Conservation (phyloP, 2,888 invertebrate genomes). For the Campoplex capitator region DNA sequence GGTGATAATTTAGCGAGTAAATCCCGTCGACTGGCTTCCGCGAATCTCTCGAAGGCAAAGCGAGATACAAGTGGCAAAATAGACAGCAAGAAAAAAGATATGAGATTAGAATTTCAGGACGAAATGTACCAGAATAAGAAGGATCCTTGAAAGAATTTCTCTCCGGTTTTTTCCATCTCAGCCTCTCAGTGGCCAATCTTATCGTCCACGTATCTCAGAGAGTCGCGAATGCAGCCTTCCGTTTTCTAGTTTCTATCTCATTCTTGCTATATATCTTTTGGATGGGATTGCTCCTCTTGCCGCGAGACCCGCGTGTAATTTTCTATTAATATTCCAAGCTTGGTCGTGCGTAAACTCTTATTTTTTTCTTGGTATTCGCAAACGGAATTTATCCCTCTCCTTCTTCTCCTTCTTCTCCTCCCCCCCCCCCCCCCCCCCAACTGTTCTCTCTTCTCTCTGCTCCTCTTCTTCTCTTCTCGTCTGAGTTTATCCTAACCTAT, state of each 20-base stretch:
- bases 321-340: constrained; percentile 82
- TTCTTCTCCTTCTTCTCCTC: background rate
- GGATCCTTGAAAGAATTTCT: constrained; percentile 43
- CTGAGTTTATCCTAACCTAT: constrained; percentile 37
- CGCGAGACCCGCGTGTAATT: constrained; percentile 76
- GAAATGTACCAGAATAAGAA: constrained; percentile 53
- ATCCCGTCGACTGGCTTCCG: constrained; percentile 81
- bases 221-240: constrained; percentile 69
- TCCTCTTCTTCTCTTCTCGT: background rate
- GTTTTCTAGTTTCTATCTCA: constrained; percentile 50
- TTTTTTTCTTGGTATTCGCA: constrained; percentile 61
- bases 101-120: constrained; percentile 16
- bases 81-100: constrained; percentile 23
- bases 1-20: constrained; percentile 79
- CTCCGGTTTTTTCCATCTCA: constrained; percentile 28
- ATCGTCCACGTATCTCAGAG: constrained; percentile 78
- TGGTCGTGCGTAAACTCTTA: constrained; percentile 77
- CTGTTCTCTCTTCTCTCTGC: background rate
- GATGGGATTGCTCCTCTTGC: constrained; percentile 22
- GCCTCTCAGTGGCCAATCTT: constrained; percentile 68
- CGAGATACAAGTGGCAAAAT: constrained; percentile 61
- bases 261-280: constrained; percentile 39
- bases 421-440: background rate
- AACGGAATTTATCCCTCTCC: constrained; percentile 43
- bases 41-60: constrained; percentile 73